Conservation (phyloP, 1,140 invertebrate genomes). For the Psilanteris sp. region DNA sequence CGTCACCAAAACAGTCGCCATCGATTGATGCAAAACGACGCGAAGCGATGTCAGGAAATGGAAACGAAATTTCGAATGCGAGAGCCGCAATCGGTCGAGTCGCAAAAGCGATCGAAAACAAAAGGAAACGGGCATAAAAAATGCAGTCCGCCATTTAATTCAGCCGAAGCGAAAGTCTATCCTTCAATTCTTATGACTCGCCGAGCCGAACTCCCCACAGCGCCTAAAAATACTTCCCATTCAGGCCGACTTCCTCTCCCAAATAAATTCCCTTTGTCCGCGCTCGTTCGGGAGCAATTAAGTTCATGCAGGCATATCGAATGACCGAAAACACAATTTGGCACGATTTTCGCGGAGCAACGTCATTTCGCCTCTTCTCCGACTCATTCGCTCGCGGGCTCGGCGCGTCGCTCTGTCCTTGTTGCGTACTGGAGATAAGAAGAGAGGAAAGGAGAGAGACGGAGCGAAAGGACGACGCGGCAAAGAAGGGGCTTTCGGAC, state of each 20-base stretch:
- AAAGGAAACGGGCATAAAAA: too few relatives aligned
- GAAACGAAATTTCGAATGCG: too few relatives aligned
- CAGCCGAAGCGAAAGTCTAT: too few relatives aligned
- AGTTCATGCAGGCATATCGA: conserved; percentile 41
- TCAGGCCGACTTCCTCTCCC: conserved; percentile 38
- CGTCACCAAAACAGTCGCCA: too few relatives aligned
- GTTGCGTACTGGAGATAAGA: background rate
- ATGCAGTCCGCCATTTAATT: too few relatives aligned
- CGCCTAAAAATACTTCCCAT: conserved; percentile 46
- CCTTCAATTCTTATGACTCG: conserved; percentile 34
- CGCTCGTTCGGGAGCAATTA: conserved; percentile 30
- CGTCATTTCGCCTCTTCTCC: conserved; percentile 40
- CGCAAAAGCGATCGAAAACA: too few relatives aligned
- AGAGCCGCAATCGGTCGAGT: too few relatives aligned
- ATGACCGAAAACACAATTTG: conserved; percentile 39
- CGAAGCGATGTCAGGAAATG: too few relatives aligned
- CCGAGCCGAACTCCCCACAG: conserved; percentile 21
- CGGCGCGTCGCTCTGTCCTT: background rate
- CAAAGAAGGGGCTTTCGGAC: conserved; percentile 14
- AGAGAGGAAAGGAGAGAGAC: conserved; percentile 16
- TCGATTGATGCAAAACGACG: too few relatives aligned
- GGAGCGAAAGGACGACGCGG: conserved; percentile 17
- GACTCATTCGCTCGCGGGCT: conserved; percentile 12
- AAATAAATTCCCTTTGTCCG: conserved; percentile 48
- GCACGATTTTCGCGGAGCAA: conserved; percentile 29